Evolutionary conservation across 2,888 invertebrate genomes (phyloP), one percentile per base, ranked within the genome.

Genomic region (Caenorhabditis imperialis): DNA sequence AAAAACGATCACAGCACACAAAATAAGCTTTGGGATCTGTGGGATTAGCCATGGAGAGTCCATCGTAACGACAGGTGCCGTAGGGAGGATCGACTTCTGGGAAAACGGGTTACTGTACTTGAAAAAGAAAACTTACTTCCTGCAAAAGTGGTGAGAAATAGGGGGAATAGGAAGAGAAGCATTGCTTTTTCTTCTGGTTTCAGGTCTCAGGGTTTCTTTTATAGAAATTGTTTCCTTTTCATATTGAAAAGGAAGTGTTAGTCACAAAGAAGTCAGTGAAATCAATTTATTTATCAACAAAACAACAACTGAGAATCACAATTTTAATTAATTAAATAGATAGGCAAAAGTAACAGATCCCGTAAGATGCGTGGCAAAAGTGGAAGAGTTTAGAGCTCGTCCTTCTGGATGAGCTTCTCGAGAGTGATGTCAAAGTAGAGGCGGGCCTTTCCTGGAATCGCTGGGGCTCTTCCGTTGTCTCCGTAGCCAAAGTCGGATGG

Each of bases 371-470:
- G 47, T 47, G 47, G 47, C 27, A 50, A 25, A 6, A 23, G 7
- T 53, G 8, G 3, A 7, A 35, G 22, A 25, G 33, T 78, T 82
- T 77, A 84, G 35, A 84, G 72, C 63, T 87, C 87, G 42, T 87
- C 87, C 38, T 77, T 82, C 18, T 55, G 69, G 78, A 88, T 84
- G 48, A 87, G 76, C 70, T 87, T 87, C 75, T 83, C 81, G 53
- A 87, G 84, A 25, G 83, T 83, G 75, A 87, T 87, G 75, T 87
- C 87, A 74, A 87, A 87, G 77, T 87, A 82, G 51, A 87, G 84
- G 38, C 81, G 77, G 23, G 87, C 79, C 60, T 86, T 86, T 50
- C 85, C 86, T 60, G 87, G 87, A 57, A 87, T 87, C 23, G 80
- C 77, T 58, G 86, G 86, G 18, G 78, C 72, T 47, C 87, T 81